Percentiles rank a stretch among this genome's conserved stretches.
These are phyloP conservation scores for Brenthis hecate DNA, from an alignment of 2,888 invertebrate genomes.

Conservation along the genomic window DNA sequence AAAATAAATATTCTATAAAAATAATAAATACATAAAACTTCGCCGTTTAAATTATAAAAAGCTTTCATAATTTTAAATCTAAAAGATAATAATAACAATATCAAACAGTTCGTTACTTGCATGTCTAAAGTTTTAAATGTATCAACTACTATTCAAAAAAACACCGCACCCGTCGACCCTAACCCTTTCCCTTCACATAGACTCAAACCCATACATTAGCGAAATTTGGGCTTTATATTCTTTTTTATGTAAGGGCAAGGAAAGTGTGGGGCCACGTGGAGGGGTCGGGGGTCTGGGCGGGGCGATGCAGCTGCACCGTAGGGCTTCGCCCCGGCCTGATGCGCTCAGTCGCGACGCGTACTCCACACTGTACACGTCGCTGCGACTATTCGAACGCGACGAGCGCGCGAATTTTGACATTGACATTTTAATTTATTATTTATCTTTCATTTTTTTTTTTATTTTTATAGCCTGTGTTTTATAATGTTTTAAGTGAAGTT, in stretches of 20 bases:
- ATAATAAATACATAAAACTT: neutral
- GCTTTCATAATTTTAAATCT: neutral
- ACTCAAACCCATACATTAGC: slow-evolving; percentile 54
- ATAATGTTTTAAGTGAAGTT: slow-evolving; percentile 56
- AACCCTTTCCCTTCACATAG: slow-evolving; percentile 58
- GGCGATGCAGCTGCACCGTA: slow-evolving; percentile 74
- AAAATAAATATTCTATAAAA: neutral
- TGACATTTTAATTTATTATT: slow-evolving; percentile 34
- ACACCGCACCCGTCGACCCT: slow-evolving; percentile 46
- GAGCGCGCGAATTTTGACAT: slow-evolving; percentile 46
- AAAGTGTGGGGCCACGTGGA: slow-evolving; percentile 69
- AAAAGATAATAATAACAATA: slow-evolving; percentile 13
- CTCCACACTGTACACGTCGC: slow-evolving; percentile 66
- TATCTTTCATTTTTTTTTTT: slow-evolving; percentile 23
- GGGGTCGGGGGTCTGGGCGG: slow-evolving; percentile 76
- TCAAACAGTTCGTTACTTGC: slow-evolving; percentile 10
- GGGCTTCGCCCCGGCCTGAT: slow-evolving; percentile 58
- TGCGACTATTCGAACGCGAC: slow-evolving; percentile 52
- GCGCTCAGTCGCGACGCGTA: slow-evolving; percentile 71
- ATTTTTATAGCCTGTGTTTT: slow-evolving; percentile 36
- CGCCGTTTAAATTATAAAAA: neutral
- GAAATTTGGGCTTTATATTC: slow-evolving; percentile 55
- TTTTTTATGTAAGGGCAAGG: slow-evolving; percentile 72
- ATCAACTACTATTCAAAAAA: slow-evolving; percentile 32
- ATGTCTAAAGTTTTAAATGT: slow-evolving; percentile 18